Evolutionary conservation across 2,113 vertebrate species (phyloP), one percentile per base, ranked within the genome.

Genomic region (Lutjanus erythropterus): DNA sequence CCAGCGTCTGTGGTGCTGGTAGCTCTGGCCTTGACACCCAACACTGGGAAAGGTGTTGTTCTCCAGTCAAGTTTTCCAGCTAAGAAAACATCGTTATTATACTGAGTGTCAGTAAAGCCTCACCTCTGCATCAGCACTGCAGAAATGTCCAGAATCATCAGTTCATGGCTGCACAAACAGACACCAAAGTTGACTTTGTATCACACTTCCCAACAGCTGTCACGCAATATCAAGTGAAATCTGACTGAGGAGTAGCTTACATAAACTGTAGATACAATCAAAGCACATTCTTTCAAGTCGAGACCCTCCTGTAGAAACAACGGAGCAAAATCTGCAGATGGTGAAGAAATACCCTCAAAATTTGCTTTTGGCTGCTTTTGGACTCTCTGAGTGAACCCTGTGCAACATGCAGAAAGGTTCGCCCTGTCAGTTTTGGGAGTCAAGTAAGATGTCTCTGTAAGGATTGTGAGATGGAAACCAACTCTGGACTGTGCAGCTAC

Each of bases 21-120:
- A 39, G 10, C 42, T 21, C 3, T 10, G 5, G 47, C 29, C 5
- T 25, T 42, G 33, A 53, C 31, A 9, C 16, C 23, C 3, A 9
- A 25, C 11, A 6, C 19, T 2, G 31, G 18, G 37, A 71, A 68
- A 80, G 61, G 62, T 70, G 73, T 37, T 25, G 15, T 21, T 0
- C 35, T 75, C 42, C 55, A 47, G 8, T 16, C 52, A 11, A 2
- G 0, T 23, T 52, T 9, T 66, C 14, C 71, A 83, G 75, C 81
- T 80, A 18, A 65, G 61, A 46, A 82, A 89, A 86, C 68, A 83
- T 58, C 35, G 41, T 39, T 41, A 39, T 58, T 15, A 27, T 39
- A 23, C 37, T 7, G 35, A 21, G 33, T 44, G 27, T 53, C 27
- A 3, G 41, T 27, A 18, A 61, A 11, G 31, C 71, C 25, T 9